Evolutionary conservation across 2,797 vertebrate species (phyloP), one percentile per base, ranked within the genome.

Genomic region (Apodemus agrarius): DNA sequence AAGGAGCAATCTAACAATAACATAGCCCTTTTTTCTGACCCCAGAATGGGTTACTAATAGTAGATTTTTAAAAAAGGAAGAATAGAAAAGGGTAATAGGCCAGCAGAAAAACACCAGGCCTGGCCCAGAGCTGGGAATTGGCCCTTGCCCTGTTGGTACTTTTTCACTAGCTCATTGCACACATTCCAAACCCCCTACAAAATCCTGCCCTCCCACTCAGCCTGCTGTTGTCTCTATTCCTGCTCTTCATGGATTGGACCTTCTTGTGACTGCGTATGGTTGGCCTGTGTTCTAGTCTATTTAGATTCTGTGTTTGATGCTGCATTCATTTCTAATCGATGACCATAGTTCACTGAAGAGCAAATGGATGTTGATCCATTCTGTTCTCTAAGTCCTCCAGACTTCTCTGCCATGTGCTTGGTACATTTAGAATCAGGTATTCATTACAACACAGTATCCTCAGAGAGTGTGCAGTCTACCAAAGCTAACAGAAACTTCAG

Each of bases 281-380:
- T 87, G 57, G 43, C 61, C 40, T 83, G 43, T 94, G 29, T 74
- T 67, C 37, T 75, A 13, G 81, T 94, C 49, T 67, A 61, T 96
- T 96, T 87, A 88, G 65, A 40, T 69, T 96, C 43, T 21, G 49
- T 95, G 92, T 9, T 83, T 86, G 59, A 37, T 76, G 29, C 59
- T 92, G 1, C 94, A 59, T 63, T 97, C 96, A 91, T 43, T 93
- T 78, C 80, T 90, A 92, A 84, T 89, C 72, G 95, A 0, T 90
- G 86, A 94, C n/a, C 26, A 92, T 43, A 54, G 46, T 96, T 96
- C 94, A 59, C 93, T 87, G 34, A 72, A 94, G 86, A 54, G 34
- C 16, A 79, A 95, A 94, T 97, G 61, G 31, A 89, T 87, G 21
- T 63, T 84, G 86, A 65, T 96, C 91, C 93, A 88, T 76, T 59